Conservation (phyloP, 2,888 invertebrate genomes). For the Rotaria sp. region DNA sequence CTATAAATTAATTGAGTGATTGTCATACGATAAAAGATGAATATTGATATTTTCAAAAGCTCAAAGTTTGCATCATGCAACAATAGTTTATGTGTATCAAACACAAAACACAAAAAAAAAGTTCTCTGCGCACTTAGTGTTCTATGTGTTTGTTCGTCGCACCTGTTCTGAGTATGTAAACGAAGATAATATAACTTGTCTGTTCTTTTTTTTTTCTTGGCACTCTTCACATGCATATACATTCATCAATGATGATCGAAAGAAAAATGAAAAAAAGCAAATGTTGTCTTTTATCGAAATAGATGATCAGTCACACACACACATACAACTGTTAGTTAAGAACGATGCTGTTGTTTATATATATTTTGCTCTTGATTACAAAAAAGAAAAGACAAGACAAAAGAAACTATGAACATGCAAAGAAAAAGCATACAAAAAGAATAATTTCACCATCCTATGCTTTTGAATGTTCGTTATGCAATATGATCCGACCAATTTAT, state of each 20-base stretch:
- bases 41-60: too few species aligned
- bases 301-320: background rate
- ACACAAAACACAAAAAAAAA: background rate
- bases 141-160: background rate
- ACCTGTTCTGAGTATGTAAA: background rate
- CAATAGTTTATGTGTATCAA: background rate
- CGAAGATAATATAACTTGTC: background rate
- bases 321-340: background rate
- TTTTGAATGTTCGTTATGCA: background rate
- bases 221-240: background rate
- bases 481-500: background rate
- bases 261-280: background rate
- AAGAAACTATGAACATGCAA: slow-evolving; percentile 6
- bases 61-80: background rate
- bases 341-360: background rate
- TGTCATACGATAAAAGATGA: too few species aligned
- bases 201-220: background rate
- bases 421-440: background rate
- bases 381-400: background rate
- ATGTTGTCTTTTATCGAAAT: background rate
- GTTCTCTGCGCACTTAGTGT: background rate
- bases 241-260: background rate
- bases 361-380: background rate
- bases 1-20: too few species aligned
- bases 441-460: background rate